Percentiles rank a stretch among this genome's conserved stretches.
Conservation (phyloP, 1,140 invertebrate species). For the Leptinotarsa defecta region DNA sequence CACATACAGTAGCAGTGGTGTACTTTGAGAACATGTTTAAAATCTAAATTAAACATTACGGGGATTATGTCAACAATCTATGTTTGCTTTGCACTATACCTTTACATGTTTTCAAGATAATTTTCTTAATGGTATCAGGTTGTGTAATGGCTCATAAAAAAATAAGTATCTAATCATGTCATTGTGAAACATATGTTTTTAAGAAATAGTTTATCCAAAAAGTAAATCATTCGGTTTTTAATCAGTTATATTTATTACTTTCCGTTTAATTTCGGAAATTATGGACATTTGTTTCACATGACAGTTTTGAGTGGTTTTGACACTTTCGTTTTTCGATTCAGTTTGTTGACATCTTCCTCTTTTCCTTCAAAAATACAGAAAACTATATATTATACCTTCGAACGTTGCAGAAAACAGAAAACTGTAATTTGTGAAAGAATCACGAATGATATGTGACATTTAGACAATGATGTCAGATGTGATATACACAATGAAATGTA, state of each 20-base stretch:
- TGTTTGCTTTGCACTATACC: conserved; percentile 38
- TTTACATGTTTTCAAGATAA: conserved; percentile 28
- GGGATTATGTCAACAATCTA: conserved; percentile 37
- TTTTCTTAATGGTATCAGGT: conserved; percentile 23
- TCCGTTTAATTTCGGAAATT: not conserved
- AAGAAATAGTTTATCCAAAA: not conserved
- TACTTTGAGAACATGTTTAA: conserved; percentile 34
- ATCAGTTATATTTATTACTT: not conserved
- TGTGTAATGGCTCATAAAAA: conserved; percentile 7
- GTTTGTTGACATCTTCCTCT: no score
- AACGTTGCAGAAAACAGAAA: no score
- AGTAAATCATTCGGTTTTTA: not conserved
- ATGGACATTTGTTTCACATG: conserved; percentile 1
- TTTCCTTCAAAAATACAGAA: no score
- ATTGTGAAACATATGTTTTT: conserved; percentile 7
- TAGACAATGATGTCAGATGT: no score
- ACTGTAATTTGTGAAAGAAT: no score
- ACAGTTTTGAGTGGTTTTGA: not conserved
- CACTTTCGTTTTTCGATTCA: not conserved
- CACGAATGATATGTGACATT: no score
- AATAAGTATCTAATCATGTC: not conserved
- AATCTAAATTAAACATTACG: conserved; percentile 40
- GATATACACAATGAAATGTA: no score
- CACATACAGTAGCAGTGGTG: conserved; percentile 27
- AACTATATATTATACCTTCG: no score